phyloP scores from a whole-genome alignment of 2,888 invertebrate genomes.

The Petrophora chlorosata region DNA sequence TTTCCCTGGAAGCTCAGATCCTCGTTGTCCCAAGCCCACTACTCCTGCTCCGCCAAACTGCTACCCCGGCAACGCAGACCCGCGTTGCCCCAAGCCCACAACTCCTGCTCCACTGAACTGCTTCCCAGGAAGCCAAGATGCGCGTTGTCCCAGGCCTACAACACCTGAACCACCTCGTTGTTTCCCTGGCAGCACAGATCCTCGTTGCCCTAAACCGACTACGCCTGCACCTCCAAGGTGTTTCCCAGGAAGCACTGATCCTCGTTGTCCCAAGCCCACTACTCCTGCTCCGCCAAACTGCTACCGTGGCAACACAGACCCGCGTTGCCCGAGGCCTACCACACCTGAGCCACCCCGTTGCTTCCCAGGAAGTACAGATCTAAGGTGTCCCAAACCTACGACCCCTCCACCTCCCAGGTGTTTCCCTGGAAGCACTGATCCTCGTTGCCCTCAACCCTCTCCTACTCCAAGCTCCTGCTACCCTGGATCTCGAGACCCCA shows the following conservation, averaged over 20 bases:
- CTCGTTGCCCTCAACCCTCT: conserved; percentile 53
- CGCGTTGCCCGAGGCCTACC: conserved; percentile 43
- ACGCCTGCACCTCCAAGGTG: conserved; percentile 42
- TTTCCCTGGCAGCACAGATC: conserved; percentile 43
- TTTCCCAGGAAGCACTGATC: conserved; percentile 41
- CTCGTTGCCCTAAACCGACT: conserved; percentile 47
- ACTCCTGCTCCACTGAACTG: conserved; percentile 42
- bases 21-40: conserved; percentile 41
- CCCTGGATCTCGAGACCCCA: conserved; percentile 68
- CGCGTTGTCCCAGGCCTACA: conserved; percentile 46
- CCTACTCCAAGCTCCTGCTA: conserved; percentile 70
- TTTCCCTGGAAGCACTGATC: conserved; percentile 53
- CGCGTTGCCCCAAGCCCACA: conserved; percentile 49
- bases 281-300: conserved; percentile 40
- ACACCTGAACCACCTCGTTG: conserved; percentile 42
- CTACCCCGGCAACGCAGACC: conserved; percentile 55
- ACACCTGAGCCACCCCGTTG: conserved; percentile 37
- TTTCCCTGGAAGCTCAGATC: conserved; percentile 43
- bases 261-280: conserved; percentile 40
- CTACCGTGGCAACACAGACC: conserved; percentile 55
- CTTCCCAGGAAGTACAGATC: conserved; percentile 42
- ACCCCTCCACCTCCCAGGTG: conserved; percentile 52
- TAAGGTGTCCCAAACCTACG: conserved; percentile 57
- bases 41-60: conserved; percentile 38
- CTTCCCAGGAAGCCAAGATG: conserved; percentile 42